Evolutionary conservation across 2,113 vertebrate species (phyloP).

Genomic region (Pygoscelis antarcticus): DNA sequence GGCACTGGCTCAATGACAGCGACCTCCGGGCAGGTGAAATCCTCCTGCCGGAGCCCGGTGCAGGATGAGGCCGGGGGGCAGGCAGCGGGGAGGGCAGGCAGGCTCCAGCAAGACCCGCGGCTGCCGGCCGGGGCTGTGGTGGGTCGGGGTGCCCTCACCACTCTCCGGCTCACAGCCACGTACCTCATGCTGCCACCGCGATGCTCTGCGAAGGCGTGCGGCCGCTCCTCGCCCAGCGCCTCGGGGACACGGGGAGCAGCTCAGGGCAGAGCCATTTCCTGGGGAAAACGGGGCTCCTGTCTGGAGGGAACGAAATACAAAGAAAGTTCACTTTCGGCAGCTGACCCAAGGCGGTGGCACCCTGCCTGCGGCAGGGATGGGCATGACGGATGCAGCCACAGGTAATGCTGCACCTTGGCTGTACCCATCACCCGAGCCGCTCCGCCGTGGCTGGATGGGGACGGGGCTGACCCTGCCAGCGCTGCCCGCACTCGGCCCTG

Average conservation of each 20-base stretch:
- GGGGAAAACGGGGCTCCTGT: rapidly evolving
- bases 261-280: not conserved
- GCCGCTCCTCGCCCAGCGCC: rapidly evolving
- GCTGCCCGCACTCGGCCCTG: not conserved
- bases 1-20: rapidly evolving
- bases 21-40: not conserved
- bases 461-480: not conserved
- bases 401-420: not conserved
- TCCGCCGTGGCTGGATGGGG: rapidly evolving
- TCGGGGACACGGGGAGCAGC: rapidly evolving
- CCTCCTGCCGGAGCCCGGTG: rapidly evolving
- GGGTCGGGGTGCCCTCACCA: not conserved
- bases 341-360: rapidly evolving
- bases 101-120: not conserved
- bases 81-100: not conserved
- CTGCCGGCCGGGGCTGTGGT: too few species aligned
- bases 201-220: rapidly evolving
- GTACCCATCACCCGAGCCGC: not conserved
- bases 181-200: rapidly evolving
- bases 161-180: rapidly evolving
- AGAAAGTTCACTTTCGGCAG: not conserved
- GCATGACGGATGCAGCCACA: rapidly evolving
- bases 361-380: rapidly evolving
- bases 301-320: rapidly evolving
- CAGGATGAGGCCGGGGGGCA: not conserved